Evolutionary conservation across 1,140 invertebrate species (phyloP), one percentile per base, ranked within the genome.

Genomic region (Drosophila bocqueti): DNA sequence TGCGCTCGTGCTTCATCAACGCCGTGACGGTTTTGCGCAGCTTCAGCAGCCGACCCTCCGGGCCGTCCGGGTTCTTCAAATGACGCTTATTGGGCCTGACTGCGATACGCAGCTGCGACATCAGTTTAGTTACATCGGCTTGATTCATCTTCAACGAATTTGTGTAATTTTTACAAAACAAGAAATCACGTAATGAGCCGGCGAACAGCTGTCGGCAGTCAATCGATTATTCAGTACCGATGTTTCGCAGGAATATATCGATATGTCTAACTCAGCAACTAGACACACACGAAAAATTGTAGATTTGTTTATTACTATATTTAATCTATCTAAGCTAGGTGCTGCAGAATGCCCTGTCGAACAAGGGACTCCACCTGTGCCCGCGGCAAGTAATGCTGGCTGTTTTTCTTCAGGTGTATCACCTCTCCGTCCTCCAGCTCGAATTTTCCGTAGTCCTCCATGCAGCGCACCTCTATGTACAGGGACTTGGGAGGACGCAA

Each of bases 401-500:
- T 98, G 92, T 99, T 97, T 93, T 98, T 98, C 93, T 97, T 98
- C 2, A 99, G 93, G 59, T 96, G 94, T 26, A 99, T 95, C 1
- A 96, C 95, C 91, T 97, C 96, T 42, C 98, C 99, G 94, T 98
- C 97, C 87, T 98, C 98, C 16, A 98, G 94, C 93, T 99, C 98
- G 90, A 98, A 96, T 93, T 97, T 97, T 1, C 98, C 98, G 94
- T 98, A 98, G 93, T 99, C 98, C 47, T 95, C 93, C 29, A 99
- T 87, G 93, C 98, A 99, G 36, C 97, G 94, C 2, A 99, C 98
- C 95, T 99, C 97, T 66, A 99, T 96, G 91, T 97, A 99, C 15
- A 99, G 93, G 13, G 96, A 96, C 93, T 99, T 99, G 2, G 98
- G 98, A 62, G 98, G 98, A 52, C 96, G 95, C n/a, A 97, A 93